Conservation (phyloP, 2,888 invertebrate species). For the Pterostichus niger region DNA sequence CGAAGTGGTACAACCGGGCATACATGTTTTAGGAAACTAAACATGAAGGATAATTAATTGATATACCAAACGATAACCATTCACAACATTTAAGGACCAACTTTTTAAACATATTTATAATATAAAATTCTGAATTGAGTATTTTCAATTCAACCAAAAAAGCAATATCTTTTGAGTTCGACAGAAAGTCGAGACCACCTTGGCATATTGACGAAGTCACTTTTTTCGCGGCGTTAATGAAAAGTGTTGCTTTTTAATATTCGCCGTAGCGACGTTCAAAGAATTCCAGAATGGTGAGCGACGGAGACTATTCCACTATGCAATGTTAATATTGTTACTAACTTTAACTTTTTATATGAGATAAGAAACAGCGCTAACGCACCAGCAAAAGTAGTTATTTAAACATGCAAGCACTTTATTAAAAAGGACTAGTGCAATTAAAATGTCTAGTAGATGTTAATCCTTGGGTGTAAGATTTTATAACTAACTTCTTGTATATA, state of each 20-base stretch:
- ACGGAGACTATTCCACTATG: neutral
- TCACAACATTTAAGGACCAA: no score
- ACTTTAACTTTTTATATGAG: slow-evolving; percentile 11
- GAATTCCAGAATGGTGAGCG: neutral
- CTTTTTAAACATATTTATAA: no score
- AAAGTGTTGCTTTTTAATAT: slow-evolving; percentile 48
- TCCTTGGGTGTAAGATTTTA: neutral
- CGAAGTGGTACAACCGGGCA: no score
- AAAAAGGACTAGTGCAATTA: neutral
- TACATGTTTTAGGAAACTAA: no score
- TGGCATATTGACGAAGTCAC: neutral
- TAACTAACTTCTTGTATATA: no score
- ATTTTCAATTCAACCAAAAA: no score
- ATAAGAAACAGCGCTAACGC: neutral
- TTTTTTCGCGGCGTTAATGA: slow-evolving; percentile 19
- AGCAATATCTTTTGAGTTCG: no score
- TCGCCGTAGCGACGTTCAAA: neutral
- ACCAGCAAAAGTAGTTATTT: neutral
- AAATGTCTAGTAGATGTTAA: neutral
- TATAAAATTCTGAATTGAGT: no score
- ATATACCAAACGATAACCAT: no score
- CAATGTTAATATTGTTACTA: slow-evolving; percentile 42
- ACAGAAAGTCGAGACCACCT: no score
- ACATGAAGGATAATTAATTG: no score
- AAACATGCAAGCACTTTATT: slow-evolving; percentile 18